Percentiles rank a stretch among this genome's conserved stretches.
These are phyloP conservation scores for Zaprionus taronus DNA, from an alignment of 1,140 invertebrate genomes.

Conservation along the genomic window DNA sequence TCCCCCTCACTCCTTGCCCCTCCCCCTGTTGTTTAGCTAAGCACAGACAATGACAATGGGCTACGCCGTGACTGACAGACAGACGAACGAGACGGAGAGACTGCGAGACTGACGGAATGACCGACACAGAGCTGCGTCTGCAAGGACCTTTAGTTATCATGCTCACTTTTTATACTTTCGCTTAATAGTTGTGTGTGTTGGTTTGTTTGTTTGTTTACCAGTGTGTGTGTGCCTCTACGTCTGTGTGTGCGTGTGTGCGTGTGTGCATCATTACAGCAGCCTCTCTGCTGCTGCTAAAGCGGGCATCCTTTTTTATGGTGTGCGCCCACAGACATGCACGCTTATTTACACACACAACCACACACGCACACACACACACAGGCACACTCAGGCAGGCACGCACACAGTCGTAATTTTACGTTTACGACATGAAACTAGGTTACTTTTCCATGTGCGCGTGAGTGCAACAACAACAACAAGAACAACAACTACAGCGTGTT, in stretches of 20 bases:
- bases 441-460: constrained; percentile 75
- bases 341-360: constrained; percentile 49
- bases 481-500: constrained; percentile 24
- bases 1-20: background rate
- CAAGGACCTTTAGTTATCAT: constrained; percentile 73
- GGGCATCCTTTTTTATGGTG: constrained; percentile 67
- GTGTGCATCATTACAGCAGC: constrained; percentile 59
- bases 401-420: constrained; percentile 62
- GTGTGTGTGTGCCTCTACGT: constrained; percentile 58
- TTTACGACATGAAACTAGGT: constrained; percentile 82
- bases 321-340: constrained; percentile 64
- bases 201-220: constrained; percentile 37
- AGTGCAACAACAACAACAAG: constrained; percentile 51
- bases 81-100: constrained; percentile 28
- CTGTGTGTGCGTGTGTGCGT: constrained; percentile 59
- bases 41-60: constrained; percentile 73
- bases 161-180: constrained; percentile 78
- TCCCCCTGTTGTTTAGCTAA: constrained; percentile 56
- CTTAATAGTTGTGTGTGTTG: constrained; percentile 78
- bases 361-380: constrained; percentile 15
- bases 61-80: constrained; percentile 33
- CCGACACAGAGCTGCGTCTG: constrained; percentile 50
- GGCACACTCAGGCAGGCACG: constrained; percentile 55
- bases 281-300: constrained; percentile 21
- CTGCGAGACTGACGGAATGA: constrained; percentile 33